Conservation (phyloP, 2,113 vertebrate genomes). For the Numenius arquata region DNA sequence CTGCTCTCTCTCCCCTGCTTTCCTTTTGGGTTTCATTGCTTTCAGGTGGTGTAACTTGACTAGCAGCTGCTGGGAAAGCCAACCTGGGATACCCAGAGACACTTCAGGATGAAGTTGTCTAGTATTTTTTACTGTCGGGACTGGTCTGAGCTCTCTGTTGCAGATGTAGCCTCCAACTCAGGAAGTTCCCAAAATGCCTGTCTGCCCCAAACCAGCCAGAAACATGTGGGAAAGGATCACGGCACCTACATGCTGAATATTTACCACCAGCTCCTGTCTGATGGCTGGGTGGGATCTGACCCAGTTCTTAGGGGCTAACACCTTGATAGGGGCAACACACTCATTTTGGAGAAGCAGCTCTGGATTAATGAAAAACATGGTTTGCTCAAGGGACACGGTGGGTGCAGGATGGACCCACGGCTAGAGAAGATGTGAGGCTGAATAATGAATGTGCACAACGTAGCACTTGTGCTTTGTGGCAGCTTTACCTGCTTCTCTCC, state of each 20-base stretch:
- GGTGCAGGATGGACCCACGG: rapidly evolving
- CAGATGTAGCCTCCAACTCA: not conserved
- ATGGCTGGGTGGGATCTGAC: not conserved
- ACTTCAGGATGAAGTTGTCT: not conserved
- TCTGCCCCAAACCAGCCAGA: not conserved
- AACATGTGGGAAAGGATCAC: not conserved
- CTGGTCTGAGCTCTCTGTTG: not conserved
- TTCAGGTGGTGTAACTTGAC: not conserved
- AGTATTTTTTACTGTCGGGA: not conserved
- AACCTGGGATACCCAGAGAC: not conserved
- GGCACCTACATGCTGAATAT: not conserved
- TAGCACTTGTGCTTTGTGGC: not conserved
- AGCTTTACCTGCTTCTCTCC: not conserved
- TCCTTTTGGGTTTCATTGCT: not conserved
- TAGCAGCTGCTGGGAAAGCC: not conserved
- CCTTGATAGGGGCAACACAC: rapidly evolving
- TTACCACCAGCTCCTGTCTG: not conserved
- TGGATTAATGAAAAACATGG: not conserved
- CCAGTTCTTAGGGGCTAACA: not conserved
- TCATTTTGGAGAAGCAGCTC: not conserved
- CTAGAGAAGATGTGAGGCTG: not conserved
- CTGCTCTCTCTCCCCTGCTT: not conserved
- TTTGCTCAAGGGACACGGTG: not conserved
- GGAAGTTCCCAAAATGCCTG: not conserved
- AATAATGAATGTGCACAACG: not conserved